Evolutionary conservation across 2,888 invertebrate species (phyloP).

Genomic region (Dinocampus coccinellae): DNA sequence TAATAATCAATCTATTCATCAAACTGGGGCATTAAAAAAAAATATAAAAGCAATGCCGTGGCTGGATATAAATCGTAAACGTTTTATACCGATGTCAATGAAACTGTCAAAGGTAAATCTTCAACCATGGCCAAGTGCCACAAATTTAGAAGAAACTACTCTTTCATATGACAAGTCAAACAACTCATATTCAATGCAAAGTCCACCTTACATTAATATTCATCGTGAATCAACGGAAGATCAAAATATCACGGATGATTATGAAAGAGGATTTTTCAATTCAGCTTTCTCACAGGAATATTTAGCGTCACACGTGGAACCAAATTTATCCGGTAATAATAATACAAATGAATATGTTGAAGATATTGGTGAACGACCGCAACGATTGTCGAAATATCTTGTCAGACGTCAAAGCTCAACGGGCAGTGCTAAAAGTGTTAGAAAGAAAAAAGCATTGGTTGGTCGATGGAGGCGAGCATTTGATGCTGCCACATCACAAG

Average conservation of each 20-base stretch:
- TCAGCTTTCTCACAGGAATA: constrained; percentile 54
- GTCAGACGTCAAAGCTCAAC: constrained; percentile 55
- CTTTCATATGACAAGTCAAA: constrained; percentile 27
- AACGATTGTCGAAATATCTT: constrained; percentile 48
- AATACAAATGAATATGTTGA: constrained; percentile 23
- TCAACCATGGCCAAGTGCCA: constrained; percentile 64
- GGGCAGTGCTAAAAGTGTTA: constrained; percentile 50
- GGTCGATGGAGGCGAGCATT: constrained; percentile 60
- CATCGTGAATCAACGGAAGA: constrained; percentile 37
- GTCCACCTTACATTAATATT: constrained; percentile 38
- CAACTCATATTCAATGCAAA: constrained; percentile 14
- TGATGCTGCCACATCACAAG: constrained; percentile 32
- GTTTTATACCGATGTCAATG: constrained; percentile 53
- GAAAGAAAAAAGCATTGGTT: constrained; percentile 58
- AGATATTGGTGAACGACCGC: constrained; percentile 43
- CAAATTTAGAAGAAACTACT: constrained; percentile 51
- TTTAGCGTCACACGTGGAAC: constrained; percentile 26
- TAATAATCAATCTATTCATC: neutral
- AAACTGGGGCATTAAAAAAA: constrained; percentile 55
- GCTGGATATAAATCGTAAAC: constrained; percentile 53
- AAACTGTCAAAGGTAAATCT: constrained; percentile 49
- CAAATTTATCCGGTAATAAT: constrained; percentile 10
- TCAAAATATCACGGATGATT: constrained; percentile 4
- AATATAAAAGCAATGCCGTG: constrained; percentile 45
- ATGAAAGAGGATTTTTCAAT: constrained; percentile 50